These are phyloP conservation scores for Anguilla marmorata DNA, from an alignment of 2,797 vertebrate genomes.

Conservation along the genomic window DNA sequence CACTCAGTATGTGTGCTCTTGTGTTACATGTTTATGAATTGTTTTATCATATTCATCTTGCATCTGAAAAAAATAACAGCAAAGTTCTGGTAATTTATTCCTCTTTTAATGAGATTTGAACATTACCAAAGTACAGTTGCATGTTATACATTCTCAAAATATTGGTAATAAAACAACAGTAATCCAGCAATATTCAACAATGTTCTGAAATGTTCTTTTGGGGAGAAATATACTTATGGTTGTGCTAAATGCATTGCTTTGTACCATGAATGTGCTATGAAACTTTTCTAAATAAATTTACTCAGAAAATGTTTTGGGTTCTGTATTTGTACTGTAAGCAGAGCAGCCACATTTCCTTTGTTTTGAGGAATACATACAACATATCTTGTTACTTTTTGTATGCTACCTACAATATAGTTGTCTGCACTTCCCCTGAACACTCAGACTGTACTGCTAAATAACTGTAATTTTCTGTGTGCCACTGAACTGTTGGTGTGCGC, in stretches of 20 bases:
- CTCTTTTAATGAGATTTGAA: not conserved
- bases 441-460: not conserved
- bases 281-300: not conserved
- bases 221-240: not conserved
- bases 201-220: not conserved
- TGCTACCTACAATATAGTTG: not conserved
- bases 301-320: not conserved
- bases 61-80: slow-evolving; percentile 77
- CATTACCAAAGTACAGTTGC: not conserved
- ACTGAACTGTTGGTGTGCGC: not conserved
- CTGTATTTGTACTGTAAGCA: not conserved
- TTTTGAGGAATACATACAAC: not conserved
- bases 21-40: slow-evolving; percentile 87
- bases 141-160: not conserved
- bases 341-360: not conserved
- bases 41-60: slow-evolving; percentile 74
- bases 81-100: slow-evolving; percentile 83
- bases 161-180: not conserved
- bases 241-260: not conserved
- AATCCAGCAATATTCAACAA: not conserved
- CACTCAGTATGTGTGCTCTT: slow-evolving; percentile 75
- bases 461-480: not conserved
- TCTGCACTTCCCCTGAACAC: not conserved
- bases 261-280: not conserved
- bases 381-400: not conserved